Percentiles rank a stretch among this genome's conserved stretches.
These are phyloP conservation scores for Solenopsis invicta DNA, from an alignment of 1,140 invertebrate genomes.

Conservation along the genomic window DNA sequence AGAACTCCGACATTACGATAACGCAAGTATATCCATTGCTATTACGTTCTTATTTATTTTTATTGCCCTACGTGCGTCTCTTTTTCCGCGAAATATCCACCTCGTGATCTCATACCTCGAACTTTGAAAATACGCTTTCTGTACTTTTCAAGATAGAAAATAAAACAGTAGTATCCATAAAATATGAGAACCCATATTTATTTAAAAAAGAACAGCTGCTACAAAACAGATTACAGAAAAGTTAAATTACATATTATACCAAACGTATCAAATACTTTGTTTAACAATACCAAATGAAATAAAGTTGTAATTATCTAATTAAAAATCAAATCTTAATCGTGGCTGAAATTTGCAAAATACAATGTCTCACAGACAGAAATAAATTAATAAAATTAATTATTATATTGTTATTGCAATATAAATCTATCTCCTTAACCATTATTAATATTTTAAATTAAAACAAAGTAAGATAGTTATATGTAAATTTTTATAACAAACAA, in stretches of 20 bases:
- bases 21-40: constrained; percentile 41
- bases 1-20: constrained; percentile 33
- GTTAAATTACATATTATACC: neutral
- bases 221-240: constrained; percentile 2
- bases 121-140: constrained; percentile 30
- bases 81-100: constrained; percentile 7
- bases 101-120: constrained; percentile 10
- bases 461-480: too few relatives aligned
- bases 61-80: constrained; percentile 1
- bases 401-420: too few relatives aligned
- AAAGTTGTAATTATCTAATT: too few relatives aligned
- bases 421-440: too few relatives aligned
- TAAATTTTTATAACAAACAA: too few relatives aligned
- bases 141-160: constrained; percentile 14
- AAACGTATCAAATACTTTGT: too few relatives aligned
- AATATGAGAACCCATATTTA: neutral
- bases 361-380: too few relatives aligned
- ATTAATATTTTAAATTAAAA: too few relatives aligned
- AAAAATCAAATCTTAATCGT: too few relatives aligned
- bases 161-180: constrained; percentile 7
- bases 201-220: neutral
- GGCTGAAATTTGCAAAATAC: too few relatives aligned
- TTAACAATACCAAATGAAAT: too few relatives aligned
- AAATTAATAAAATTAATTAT: too few relatives aligned
- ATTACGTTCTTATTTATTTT: constrained; percentile 22